Evolutionary conservation across 2,113 vertebrate species (phyloP).

Genomic region (Meleagris gallopavo): DNA sequence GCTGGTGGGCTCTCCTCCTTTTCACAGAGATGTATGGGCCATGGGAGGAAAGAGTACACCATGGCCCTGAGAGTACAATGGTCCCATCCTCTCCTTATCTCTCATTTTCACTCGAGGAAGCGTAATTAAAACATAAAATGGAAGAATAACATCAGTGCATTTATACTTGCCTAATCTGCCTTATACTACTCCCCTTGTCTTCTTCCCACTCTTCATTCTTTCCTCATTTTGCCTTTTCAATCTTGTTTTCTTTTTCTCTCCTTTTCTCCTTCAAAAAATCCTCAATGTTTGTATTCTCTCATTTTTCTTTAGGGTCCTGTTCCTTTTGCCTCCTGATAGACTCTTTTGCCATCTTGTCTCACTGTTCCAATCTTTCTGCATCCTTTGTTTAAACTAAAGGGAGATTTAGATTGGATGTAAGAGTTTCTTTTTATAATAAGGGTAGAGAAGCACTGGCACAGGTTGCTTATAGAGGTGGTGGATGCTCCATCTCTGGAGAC

Average conservation of each 20-base stretch:
- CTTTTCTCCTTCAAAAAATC: not conserved
- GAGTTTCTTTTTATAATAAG: no score
- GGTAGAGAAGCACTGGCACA: no score
- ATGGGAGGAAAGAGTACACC: not conserved
- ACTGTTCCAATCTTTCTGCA: not conserved
- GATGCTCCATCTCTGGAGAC: no score
- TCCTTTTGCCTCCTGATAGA: not conserved
- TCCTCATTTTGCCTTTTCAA: not conserved
- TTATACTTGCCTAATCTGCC: not conserved
- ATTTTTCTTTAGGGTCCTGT: not conserved
- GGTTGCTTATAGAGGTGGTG: no score
- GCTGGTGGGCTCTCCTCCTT: not conserved
- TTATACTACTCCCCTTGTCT: not conserved
- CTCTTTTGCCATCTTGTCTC: not conserved
- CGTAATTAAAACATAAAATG: not conserved
- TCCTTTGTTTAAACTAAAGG: not conserved
- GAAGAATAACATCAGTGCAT: not conserved
- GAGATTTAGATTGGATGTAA: no score
- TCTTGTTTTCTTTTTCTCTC: not conserved
- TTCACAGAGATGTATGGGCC: not conserved
- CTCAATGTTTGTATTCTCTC: not conserved
- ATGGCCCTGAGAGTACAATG: fast-evolving
- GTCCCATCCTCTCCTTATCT: not conserved
- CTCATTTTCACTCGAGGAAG: not conserved
- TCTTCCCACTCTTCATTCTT: not conserved